Base-by-base conservation (phyloP, 2,113 vertebrate species). In the Lamprotornis superbus region DNA sequence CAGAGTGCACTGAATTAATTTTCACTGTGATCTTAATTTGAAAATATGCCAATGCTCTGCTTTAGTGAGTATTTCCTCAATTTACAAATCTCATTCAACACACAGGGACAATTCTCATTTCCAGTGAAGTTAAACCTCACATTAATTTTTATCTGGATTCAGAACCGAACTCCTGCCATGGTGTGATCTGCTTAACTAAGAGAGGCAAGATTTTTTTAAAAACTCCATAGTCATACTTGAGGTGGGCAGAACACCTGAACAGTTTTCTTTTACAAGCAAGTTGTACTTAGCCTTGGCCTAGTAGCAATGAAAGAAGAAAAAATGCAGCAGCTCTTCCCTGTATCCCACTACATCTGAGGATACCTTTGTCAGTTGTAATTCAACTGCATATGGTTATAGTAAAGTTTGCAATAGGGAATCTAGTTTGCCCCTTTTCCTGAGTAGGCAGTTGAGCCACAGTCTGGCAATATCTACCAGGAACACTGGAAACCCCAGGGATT, bases 21-120 rank as follows among this genome's bases (percentile, higher is more conserved):
- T 96, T 89, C 89, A 90, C 44, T 78, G 61, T 93, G 68, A 90
- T 95, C 71, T 94, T 93, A 93, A 96, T 96, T 95, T 95, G 85
- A 97, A 97, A 97, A 95, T 93, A 91, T 82, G 64, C 30, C 4
- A 1, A 24, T 78, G 31, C 49, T 91, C 68, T 57, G 63, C 89
- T 92, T 96, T 93, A 85, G 77, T 68, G 52, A 92, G 31, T 77
- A 81, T 74, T 76, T 93, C 57, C 64, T 88, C 53, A 67, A 92
- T 89, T 95, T 90, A 83, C 35, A 94, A 96, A 83, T 76, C 75
- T 82, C 53, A 64, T 70, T 95, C 69, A 94, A 56, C 70, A 73
- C 37, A 92, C 2, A 1, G 28, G 65, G 77, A 33, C 49, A 79
- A 52, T 60, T 81, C 75, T 59, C 74, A 25, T 76, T 93, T 90